These are phyloP conservation scores for Callionymus lyra DNA, from an alignment of 2,113 vertebrate species.

Conservation along the genomic window DNA sequence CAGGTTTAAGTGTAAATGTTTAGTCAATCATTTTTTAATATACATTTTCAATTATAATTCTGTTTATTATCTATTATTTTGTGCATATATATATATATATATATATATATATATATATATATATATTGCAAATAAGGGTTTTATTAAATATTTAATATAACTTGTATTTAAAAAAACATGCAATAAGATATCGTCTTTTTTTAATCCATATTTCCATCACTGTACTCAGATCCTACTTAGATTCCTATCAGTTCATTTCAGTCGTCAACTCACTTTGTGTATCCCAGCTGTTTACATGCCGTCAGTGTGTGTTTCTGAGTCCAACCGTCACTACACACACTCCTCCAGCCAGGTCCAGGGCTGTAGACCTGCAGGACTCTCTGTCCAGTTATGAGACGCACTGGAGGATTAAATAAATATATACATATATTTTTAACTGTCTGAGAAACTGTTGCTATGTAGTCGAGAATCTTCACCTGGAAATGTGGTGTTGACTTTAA, in stretches of 20 bases:
- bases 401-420: constrained; percentile 24
- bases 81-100: no score
- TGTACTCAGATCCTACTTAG: no score
- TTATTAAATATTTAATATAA: no score
- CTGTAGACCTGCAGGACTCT: constrained; percentile 75
- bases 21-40: no score
- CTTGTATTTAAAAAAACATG: no score
- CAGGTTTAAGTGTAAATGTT: no score
- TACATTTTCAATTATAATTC: no score
- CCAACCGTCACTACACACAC: constrained; percentile 74
- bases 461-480: constrained; percentile 43
- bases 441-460: constrained; percentile 2
- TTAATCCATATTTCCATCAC: no score
- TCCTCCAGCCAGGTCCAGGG: constrained; percentile 62
- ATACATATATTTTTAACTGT: constrained; percentile 1
- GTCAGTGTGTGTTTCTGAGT: constrained; percentile 57
- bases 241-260: background rate
- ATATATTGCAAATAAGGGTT: no score
- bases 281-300: constrained; percentile 79
- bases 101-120: no score
- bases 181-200: no score
- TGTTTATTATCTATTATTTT: no score
- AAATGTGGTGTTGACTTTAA: constrained; percentile 51
- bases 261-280: constrained; percentile 61
- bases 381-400: constrained; percentile 51